Base-by-base conservation (phyloP, 2,797 vertebrate genomes). In the Siniperca scherzeri region DNA sequence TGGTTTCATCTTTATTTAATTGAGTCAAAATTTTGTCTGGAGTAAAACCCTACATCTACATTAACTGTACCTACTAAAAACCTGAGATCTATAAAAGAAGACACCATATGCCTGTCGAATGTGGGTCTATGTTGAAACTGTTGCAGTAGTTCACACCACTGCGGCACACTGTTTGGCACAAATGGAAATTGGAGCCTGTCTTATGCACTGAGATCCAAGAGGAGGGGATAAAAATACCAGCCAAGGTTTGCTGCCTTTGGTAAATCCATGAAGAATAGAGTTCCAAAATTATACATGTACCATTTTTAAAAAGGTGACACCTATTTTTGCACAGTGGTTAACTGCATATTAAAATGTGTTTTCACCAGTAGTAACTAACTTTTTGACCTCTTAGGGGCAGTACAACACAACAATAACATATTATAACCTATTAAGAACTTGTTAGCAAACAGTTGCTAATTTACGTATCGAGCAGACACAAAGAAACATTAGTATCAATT, bases 61-160 rank as follows among this genome's bases (percentile, higher is more conserved):
- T 33, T 22, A 65, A 73, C 67, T 76, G 17, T 50, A 50, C 21
- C 33, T 36, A 6, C 14, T 9, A 27, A 77, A 73, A 79, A 33
- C 13, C 38, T 27, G 68, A 72, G 27, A 69, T 56, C 64, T 40
- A n/a, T 6, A 65, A 80, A 44, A 76, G 46, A 55, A 46, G n/a
- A 25, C 30, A 44, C 27, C 66, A 42, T 27, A 61, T 61, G 44
- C 30, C 46, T 77, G 55, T 61, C 0, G 1, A 56, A 75, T 77
- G 65, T 72, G 53, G 57, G 52, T 75, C 22, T 68, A 65, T 84
- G 68, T 67, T 74, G 64, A 67, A 80, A 83, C 40, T 61, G 72
- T 85, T 76, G 74, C 80, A 73, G 62, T 48, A 62, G 77, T 85
- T 82, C 68, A 78, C 80, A 81, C 38, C 70, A 61, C 61, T 19